Evolutionary conservation across 23 tunicate species (phyloP), one percentile per base, ranked within the genome.

Genomic region (Phallusia fumigata): DNA sequence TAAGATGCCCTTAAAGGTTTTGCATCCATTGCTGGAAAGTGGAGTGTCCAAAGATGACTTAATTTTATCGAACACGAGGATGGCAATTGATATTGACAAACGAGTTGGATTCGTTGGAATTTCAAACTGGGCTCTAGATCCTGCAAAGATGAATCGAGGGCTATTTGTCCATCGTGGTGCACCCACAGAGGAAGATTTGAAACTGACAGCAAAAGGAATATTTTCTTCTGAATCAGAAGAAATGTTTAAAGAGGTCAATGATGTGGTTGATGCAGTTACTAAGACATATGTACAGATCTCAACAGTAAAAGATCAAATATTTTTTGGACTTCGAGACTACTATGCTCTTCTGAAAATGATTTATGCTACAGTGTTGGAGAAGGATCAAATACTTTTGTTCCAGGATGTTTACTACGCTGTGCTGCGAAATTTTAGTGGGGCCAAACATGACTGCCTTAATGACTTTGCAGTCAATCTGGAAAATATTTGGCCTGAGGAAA

Each of bases 121-220:
- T 36, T 90, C 95, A 0, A 90, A 90, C 75, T 90, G 95, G 95
- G 86, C 95, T 33, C 65, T 90, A 0, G 95, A 90, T 52, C 95
- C 95, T 12, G 95, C 95, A 22, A 90, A 90, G 78, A 81, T 90
- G 86, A 90, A 90, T 34, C 65, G 95, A 5, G 95, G 95, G 19
- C 76, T 90, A 18, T 90, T 90, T 86, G 90, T 90, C 49, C 82
- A 82, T 36, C 58, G 95, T 5, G 83, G 83, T 19, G 80, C 65
- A 45, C 95, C 95, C 76, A 47, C 82, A 0, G 52, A 86, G 76
- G 44, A 50, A 52, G 95, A 90, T 75, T 75, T 90, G n/a, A 32
- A 78, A 30, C 77, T 78, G 2, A 90, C 95, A 49, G 90, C 95
- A 12, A 64, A 81, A 81, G 95, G 89, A 16, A 90, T 90, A 13